phyloP scores from a whole-genome alignment of 2,888 invertebrate species.

The Aporophyla nigra region DNA sequence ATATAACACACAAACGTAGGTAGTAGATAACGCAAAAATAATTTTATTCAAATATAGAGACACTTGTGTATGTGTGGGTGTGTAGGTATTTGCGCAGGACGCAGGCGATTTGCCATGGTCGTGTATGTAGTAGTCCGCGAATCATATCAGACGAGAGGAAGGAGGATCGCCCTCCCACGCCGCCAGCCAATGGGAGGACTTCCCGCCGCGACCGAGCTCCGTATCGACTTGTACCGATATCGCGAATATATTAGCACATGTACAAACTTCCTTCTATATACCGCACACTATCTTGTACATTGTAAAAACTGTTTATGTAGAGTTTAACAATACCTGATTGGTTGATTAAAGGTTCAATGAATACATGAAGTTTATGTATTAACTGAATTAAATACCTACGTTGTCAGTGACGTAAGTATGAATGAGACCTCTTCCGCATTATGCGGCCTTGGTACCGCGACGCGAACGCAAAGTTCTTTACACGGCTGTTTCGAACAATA shows the following conservation, averaged over 20 bases:
- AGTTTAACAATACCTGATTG: slow-evolving; percentile 62
- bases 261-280: slow-evolving; percentile 66
- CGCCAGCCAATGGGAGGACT: slow-evolving; percentile 83
- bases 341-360: slow-evolving; percentile 65
- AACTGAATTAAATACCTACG: slow-evolving; percentile 58
- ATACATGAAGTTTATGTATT: slow-evolving; percentile 62
- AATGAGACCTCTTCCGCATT: slow-evolving; percentile 76
- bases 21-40: slow-evolving; percentile 64
- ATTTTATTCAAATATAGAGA: slow-evolving; percentile 37
- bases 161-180: slow-evolving; percentile 89
- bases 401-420: slow-evolving; percentile 64
- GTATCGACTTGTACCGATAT: slow-evolving; percentile 77
- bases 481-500: slow-evolving; percentile 71
- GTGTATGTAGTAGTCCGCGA: slow-evolving; percentile 84
- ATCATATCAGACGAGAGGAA: slow-evolving; percentile 88
- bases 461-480: slow-evolving; percentile 80
- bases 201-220: slow-evolving; percentile 77
- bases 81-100: slow-evolving; percentile 78
- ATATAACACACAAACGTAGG: slow-evolving; percentile 62
- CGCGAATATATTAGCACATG: slow-evolving; percentile 87
- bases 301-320: slow-evolving; percentile 40
- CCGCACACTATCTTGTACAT: slow-evolving; percentile 62
- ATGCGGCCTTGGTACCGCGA: slow-evolving; percentile 84
- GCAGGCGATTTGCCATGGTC: slow-evolving; percentile 79
- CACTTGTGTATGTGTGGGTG: slow-evolving; percentile 62